phyloP scores from a whole-genome alignment of 2,888 invertebrate genomes.

The Tolmerus cingulatus region DNA sequence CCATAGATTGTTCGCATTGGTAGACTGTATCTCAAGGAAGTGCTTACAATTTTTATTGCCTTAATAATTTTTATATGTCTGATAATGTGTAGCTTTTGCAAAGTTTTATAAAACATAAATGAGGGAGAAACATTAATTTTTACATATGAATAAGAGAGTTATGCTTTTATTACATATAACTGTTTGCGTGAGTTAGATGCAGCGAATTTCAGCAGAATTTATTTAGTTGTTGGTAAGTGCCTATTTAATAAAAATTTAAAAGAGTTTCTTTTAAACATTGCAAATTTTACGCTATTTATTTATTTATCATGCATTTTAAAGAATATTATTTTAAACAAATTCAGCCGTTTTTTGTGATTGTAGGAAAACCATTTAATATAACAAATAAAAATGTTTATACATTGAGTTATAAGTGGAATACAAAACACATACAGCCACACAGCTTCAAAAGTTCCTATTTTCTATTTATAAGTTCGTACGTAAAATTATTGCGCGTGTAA shows the following conservation, averaged over 20 bases:
- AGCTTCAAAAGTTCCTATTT: background rate
- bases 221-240: background rate
- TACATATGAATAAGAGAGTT: background rate
- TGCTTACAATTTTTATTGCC: slow-evolving; percentile 15
- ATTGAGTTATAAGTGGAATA: too few species aligned
- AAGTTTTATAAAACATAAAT: background rate
- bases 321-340: background rate
- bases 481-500: background rate
- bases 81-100: slow-evolving; percentile 28
- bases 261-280: background rate
- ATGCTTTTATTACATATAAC: background rate
- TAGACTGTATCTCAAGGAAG: background rate
- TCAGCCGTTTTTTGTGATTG: background rate
- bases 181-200: background rate
- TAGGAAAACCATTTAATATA: background rate
- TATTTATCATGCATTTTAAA: background rate
- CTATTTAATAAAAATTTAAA: background rate
- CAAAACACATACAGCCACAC: background rate
- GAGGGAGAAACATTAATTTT: background rate
- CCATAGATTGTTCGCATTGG: background rate
- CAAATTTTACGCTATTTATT: background rate
- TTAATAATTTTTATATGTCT: slow-evolving; percentile 18
- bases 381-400: background rate
- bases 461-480: background rate
- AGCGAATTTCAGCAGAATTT: background rate